Conservation (phyloP, 2,113 vertebrate genomes). For the Merops nubicus region DNA sequence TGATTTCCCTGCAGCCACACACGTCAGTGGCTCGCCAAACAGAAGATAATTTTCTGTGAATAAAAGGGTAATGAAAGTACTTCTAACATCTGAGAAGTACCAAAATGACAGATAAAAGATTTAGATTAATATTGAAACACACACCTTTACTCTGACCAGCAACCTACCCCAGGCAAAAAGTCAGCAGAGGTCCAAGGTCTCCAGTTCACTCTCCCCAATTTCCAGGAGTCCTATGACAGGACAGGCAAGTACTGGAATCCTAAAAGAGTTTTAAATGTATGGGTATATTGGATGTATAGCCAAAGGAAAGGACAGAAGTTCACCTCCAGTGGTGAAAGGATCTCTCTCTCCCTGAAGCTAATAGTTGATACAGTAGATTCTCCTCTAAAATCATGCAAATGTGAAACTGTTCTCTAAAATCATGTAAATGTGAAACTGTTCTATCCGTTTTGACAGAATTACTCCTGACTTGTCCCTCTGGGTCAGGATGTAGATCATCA, state of each 20-base stretch:
- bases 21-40: neutral
- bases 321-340: neutral
- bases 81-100: neutral
- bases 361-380: neutral
- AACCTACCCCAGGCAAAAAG: neutral
- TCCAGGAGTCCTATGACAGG: neutral
- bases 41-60: neutral
- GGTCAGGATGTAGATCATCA: accelerated
- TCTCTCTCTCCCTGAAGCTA: neutral
- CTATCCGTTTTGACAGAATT: neutral
- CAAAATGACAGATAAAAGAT: neutral
- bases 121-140: neutral
- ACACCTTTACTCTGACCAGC: neutral
- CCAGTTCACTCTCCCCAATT: neutral
- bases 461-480: neutral
- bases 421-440: neutral
- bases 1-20: neutral
- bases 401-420: neutral
- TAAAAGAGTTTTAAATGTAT: neutral
- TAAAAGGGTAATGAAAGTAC: neutral
- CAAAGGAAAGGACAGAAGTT: neutral
- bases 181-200: neutral
- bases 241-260: neutral
- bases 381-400: neutral
- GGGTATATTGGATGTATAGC: accelerated